Conservation (phyloP, 2,888 invertebrate genomes). For the Sthenelais limicola region DNA sequence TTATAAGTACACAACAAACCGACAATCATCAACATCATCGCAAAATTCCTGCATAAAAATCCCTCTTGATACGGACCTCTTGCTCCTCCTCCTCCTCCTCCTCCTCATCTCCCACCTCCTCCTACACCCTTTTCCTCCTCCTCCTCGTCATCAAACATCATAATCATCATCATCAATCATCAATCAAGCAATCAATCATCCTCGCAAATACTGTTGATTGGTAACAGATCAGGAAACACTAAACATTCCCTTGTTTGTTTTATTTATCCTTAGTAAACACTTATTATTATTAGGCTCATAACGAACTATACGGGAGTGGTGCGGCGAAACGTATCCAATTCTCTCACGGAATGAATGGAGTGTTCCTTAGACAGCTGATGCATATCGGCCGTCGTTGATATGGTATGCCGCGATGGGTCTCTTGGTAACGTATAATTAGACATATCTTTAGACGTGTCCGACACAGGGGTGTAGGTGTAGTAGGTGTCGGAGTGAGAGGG, state of each 20-base stretch:
- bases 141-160: background rate
- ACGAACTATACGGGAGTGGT: conserved; percentile 45
- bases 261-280: no score
- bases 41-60: no score
- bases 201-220: no score
- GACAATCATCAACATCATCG: no score
- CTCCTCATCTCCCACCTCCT: background rate
- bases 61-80: no score
- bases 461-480: conserved; percentile 71
- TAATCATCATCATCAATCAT: conserved; percentile 9
- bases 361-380: conserved; percentile 52
- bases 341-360: conserved; percentile 50
- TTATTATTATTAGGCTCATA: background rate
- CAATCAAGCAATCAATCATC: no score
- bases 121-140: conserved; percentile 4
- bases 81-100: background rate
- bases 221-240: no score
- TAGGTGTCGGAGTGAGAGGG: conserved; percentile 67
- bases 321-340: conserved; percentile 47
- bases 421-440: conserved; percentile 69
- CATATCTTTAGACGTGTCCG: conserved; percentile 70
- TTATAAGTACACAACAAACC: no score
- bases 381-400: conserved; percentile 67
- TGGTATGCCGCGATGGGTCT: conserved; percentile 67
- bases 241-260: no score